Evolutionary conservation across 2,797 vertebrate species (phyloP), one percentile per base, ranked within the genome.

Genomic region (Odontamblyopus rebecca): DNA sequence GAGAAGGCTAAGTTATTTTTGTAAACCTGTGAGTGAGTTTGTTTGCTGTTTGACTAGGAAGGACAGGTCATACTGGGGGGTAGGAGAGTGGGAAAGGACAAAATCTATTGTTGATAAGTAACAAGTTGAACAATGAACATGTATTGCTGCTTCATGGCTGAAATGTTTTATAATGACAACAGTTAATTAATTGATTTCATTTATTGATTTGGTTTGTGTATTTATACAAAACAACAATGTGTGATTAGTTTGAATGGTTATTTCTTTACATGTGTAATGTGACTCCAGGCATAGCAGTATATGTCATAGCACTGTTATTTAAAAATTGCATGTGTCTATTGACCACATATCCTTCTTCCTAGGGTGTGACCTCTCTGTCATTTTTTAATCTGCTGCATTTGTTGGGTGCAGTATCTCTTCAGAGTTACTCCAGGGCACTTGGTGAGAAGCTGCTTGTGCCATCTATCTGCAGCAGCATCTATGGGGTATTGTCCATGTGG

Each of bases 391-490:
- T 90, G 64, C 82, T 95, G 53, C 88, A 90, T 9, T 32, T 78
- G 54, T 41, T 92, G 65, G 63, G 75, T 13, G 63, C 92, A 73
- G 72, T 92, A 51, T 80, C 76, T 18, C 84, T 94, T 48, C 88
- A 72, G 78, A 77, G 18, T 0, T 93, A 92, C 83, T 92, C 89
- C 68, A 68, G 83, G 67, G 61, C 70, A 1, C 77, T 92, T 54
- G 92, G 92, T 0, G 94, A 95, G 86, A 84, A 64, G 62, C 54
- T 95, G 63, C 78, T 95, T 80, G 91, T 93, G 15, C 90, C 94
- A 1, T 84, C 94, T 0, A 79, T 94, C 79, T 93, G 94, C 56
- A 87, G 70, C 82, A 84, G 93, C 63, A 15, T 82, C 75, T 90
- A 92, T 16, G 70, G 73, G 0, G 90, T 93, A 67, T 67, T 95